Conservation (phyloP, 37 sponge, comb jelly and placozoan species). For the Aphrocallistes beatrix region DNA sequence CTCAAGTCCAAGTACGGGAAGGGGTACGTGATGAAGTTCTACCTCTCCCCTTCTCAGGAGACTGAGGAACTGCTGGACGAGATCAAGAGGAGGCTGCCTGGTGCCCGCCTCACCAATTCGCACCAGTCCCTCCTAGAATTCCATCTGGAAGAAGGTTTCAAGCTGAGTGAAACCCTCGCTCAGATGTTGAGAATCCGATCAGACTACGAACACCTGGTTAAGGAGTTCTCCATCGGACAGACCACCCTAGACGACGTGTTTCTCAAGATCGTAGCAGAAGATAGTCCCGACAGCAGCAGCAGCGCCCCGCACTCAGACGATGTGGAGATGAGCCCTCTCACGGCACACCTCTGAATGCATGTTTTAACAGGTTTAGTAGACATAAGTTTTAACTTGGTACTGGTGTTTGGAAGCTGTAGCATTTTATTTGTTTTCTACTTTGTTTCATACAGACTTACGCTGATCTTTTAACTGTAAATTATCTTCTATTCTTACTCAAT, state of each 20-base stretch:
- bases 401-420: too few relatives aligned
- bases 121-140: neutral
- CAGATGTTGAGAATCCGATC: neutral
- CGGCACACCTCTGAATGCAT: too few relatives aligned
- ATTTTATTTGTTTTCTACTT: too few relatives aligned
- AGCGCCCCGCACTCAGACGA: too few relatives aligned
- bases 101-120: neutral
- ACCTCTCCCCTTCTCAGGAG: neutral
- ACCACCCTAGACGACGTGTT: neutral
- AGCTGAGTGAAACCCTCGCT: neutral
- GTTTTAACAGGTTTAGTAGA: too few relatives aligned
- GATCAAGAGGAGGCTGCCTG: neutral
- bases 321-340: too few relatives aligned
- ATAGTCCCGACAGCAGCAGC: too few relatives aligned
- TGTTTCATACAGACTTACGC: too few relatives aligned
- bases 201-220: neutral
- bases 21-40: neutral
- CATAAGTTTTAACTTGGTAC: too few relatives aligned
- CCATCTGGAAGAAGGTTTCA: neutral
- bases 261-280: neutral
- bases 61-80: neutral
- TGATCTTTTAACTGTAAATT: too few relatives aligned
- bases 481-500: too few relatives aligned
- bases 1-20: slow-evolving; percentile 40
- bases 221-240: neutral